Percentiles rank a stretch among this genome's conserved stretches.
phyloP scores from a whole-genome alignment of 2,888 invertebrate genomes.

The Drosophila mimetica region DNA sequence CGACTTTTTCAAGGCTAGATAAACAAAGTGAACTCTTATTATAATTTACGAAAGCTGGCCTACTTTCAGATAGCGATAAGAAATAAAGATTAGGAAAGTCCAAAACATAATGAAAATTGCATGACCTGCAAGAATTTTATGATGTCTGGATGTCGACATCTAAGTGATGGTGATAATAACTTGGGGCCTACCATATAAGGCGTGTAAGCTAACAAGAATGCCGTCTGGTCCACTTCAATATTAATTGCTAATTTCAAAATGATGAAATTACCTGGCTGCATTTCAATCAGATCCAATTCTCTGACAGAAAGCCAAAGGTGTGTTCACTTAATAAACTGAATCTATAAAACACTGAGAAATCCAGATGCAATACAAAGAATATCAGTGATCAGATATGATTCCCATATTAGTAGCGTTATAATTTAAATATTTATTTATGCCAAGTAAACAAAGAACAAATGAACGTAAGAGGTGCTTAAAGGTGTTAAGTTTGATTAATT shows the following conservation, averaged over 20 bases:
- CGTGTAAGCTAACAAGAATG: constrained; percentile 48
- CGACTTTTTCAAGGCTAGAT: neutral
- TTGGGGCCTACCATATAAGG: constrained; percentile 15
- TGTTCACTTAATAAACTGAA: constrained; percentile 3
- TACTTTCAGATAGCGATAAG: constrained; percentile 9
- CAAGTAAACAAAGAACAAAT: neutral
- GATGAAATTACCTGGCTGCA: constrained; percentile 63
- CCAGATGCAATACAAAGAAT: constrained; percentile 5
- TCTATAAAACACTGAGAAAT: constrained; percentile 4
- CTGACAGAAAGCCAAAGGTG: constrained; percentile 14
- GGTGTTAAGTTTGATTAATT: constrained; percentile 15
- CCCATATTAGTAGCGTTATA: constrained; percentile 1
- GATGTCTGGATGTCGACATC: too few species aligned
- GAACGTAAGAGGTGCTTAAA: neutral
- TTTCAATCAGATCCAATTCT: constrained; percentile 54
- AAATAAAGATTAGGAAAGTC: constrained; percentile 4
- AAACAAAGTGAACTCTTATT: neutral
- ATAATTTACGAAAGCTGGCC: neutral
- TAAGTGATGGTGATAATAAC: neutral
- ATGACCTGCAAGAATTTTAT: neutral
- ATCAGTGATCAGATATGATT: constrained; percentile 18
- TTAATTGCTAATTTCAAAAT: constrained; percentile 50
- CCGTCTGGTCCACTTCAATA: constrained; percentile 55
- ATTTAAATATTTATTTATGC: constrained; percentile 20
- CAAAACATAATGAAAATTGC: neutral